phyloP scores from a whole-genome alignment of 2,888 invertebrate species.

The Ectropis crepuscularia region DNA sequence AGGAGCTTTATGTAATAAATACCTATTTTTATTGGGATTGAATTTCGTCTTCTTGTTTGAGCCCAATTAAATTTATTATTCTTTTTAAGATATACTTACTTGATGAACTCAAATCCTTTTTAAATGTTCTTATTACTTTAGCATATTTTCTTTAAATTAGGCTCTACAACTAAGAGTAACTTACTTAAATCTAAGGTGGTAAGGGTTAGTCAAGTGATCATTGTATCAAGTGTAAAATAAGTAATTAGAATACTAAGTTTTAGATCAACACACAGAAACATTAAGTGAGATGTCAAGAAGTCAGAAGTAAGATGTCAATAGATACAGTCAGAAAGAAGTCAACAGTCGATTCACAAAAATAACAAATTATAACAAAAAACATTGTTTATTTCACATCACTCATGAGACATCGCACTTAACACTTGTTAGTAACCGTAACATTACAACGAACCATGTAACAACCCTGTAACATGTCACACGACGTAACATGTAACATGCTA shows the following conservation, averaged over 20 bases:
- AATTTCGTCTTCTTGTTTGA: too few relatives aligned
- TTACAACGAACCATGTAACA: conserved; percentile 39
- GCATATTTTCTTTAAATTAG: too few relatives aligned
- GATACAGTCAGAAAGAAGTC: conserved; percentile 35
- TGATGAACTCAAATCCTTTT: too few relatives aligned
- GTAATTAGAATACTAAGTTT: too few relatives aligned
- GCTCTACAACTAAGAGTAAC: too few relatives aligned
- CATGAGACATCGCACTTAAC: conserved; percentile 80
- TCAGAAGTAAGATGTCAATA: conserved; percentile 46
- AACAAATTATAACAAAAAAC: conserved; percentile 61
- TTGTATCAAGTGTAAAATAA: background rate
- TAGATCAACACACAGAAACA: conserved; percentile 17
- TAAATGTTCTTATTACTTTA: too few relatives aligned
- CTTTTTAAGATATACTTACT: too few relatives aligned
- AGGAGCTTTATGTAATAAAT: too few relatives aligned
- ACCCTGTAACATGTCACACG: conserved; percentile 21
- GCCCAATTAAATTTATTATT: too few relatives aligned
- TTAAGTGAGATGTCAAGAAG: conserved; percentile 79
- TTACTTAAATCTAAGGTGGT: background rate
- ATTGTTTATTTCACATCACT: conserved; percentile 61
- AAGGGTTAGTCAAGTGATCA: conserved; percentile 47
- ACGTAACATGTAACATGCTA: conserved; percentile 37
- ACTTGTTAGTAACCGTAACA: conserved; percentile 56
- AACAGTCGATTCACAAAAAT: conserved; percentile 51
- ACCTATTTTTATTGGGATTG: too few relatives aligned